These are phyloP conservation scores for Epirrita christyi DNA, from an alignment of 2,888 invertebrate species.

Conservation along the genomic window DNA sequence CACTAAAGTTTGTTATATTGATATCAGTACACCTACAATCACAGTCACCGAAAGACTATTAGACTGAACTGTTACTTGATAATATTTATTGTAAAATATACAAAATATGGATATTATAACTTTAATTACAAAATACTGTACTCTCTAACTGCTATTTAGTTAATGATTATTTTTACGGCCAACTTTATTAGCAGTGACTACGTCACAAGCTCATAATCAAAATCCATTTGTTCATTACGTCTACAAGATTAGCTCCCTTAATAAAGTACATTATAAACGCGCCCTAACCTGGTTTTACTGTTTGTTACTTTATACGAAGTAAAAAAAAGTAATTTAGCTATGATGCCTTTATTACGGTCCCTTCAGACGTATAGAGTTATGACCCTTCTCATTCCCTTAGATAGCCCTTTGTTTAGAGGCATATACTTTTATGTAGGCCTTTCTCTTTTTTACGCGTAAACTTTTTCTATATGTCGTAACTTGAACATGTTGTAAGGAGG, in stretches of 20 bases:
- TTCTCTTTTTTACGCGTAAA: slow-evolving; percentile 41
- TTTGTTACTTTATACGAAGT: slow-evolving; percentile 55
- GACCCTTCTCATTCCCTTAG: slow-evolving; percentile 53
- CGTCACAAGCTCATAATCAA: slow-evolving; percentile 27
- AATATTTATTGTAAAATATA: too few relatives aligned
- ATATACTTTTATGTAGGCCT: slow-evolving; percentile 40
- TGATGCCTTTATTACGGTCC: slow-evolving; percentile 63
- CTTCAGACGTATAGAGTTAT: slow-evolving; percentile 58
- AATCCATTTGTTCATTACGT: slow-evolving; percentile 37
- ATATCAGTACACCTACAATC: too few relatives aligned
- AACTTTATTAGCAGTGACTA: slow-evolving; percentile 22
- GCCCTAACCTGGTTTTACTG: slow-evolving; percentile 37
- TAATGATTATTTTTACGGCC: slow-evolving; percentile 16
- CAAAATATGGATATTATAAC: not conserved
- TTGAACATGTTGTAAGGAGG: slow-evolving; percentile 38
- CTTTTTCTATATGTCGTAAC: slow-evolving; percentile 41
- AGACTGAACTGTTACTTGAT: too few relatives aligned
- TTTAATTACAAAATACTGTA: slow-evolving; percentile 3
- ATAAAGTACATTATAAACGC: slow-evolving; percentile 44
- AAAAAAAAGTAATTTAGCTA: slow-evolving; percentile 63
- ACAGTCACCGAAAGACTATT: too few relatives aligned
- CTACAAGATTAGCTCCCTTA: slow-evolving; percentile 31
- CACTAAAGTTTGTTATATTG: too few relatives aligned
- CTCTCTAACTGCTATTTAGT: not conserved
- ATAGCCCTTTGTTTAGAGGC: slow-evolving; percentile 56